Percentiles rank a stretch among this genome's conserved stretches.
These are phyloP conservation scores for Pristiophorus japonicus DNA, from an alignment of 2,113 vertebrate genomes.

Conservation along the genomic window DNA sequence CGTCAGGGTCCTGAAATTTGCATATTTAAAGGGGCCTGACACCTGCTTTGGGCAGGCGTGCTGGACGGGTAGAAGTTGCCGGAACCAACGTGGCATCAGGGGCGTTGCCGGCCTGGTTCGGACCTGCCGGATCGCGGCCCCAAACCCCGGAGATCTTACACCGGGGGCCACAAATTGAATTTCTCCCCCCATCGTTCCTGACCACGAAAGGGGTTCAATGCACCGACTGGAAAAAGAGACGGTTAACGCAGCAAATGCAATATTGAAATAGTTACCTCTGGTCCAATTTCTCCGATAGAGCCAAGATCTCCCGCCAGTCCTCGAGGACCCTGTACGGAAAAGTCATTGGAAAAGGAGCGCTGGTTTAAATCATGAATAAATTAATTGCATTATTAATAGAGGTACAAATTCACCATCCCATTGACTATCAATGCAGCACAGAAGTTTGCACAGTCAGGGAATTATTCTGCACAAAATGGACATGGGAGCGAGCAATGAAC, in stretches of 20 bases:
- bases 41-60: too few species aligned
- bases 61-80: too few species aligned
- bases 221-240: background rate
- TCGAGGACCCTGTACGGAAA: slow-evolving; percentile 69
- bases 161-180: too few species aligned
- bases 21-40: too few species aligned
- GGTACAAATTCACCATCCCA: background rate
- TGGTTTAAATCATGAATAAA: background rate
- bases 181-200: too few species aligned
- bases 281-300: slow-evolving; percentile 74
- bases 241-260: background rate
- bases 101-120: too few species aligned
- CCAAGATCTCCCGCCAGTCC: slow-evolving; percentile 78
- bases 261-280: slow-evolving; percentile 63
- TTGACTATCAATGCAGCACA: background rate
- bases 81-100: too few species aligned
- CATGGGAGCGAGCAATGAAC: background rate
- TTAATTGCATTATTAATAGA: background rate
- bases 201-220: background rate
- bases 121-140: too few species aligned
- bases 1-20: too few species aligned
- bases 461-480: background rate
- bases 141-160: too few species aligned
- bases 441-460: background rate
- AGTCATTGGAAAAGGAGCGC: background rate